A percentile compares a stretch with the other conserved stretches of the same genome.
Evolutionary conservation across 35 echinoderm and acorn worm genomes (phyloP).

Genomic region (Diadema setosum): DNA sequence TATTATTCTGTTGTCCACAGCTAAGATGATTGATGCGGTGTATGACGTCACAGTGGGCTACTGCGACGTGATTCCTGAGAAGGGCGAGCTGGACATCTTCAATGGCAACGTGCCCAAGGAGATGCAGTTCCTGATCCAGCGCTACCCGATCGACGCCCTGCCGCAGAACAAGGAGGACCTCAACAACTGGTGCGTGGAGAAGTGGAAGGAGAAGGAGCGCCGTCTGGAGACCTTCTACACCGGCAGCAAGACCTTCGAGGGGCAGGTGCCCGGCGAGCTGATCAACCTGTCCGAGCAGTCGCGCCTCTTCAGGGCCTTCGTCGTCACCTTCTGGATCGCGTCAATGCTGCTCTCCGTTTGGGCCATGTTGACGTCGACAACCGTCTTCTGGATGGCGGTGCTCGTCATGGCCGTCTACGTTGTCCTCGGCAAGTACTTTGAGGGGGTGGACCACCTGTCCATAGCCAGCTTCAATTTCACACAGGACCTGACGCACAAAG

Average conservation of each 20-base stretch:
- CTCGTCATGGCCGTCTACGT: neutral
- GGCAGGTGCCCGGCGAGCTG: neutral
- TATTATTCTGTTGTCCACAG: constrained; percentile 5
- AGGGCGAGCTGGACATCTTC: constrained; percentile 58
- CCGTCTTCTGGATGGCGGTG: neutral
- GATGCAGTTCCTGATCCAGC: constrained; percentile 71
- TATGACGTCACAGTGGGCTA: constrained; percentile 86
- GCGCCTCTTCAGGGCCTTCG: too few relatives aligned
- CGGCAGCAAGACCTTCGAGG: constrained; percentile 1
- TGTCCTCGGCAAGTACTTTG: constrained; percentile 2
- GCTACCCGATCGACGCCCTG: constrained; percentile 36
- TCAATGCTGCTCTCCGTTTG: neutral
- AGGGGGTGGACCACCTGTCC: neutral
- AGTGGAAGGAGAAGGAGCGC: constrained; percentile 85
- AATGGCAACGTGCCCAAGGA: constrained; percentile 51
- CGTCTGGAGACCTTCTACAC: constrained; percentile 67
- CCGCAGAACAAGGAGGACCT: constrained; percentile 55
- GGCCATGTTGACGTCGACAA: neutral
- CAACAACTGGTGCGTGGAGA: constrained; percentile 77
- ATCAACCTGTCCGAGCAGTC: neutral
- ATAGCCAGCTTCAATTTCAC: constrained; percentile 7
- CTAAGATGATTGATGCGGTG: constrained; percentile 72
- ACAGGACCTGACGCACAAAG: neutral
- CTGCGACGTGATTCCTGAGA: constrained; percentile 58
- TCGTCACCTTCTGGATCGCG: neutral